phyloP scores from a whole-genome alignment of 1,140 invertebrate species.

The Drosophila bifasciata region DNA sequence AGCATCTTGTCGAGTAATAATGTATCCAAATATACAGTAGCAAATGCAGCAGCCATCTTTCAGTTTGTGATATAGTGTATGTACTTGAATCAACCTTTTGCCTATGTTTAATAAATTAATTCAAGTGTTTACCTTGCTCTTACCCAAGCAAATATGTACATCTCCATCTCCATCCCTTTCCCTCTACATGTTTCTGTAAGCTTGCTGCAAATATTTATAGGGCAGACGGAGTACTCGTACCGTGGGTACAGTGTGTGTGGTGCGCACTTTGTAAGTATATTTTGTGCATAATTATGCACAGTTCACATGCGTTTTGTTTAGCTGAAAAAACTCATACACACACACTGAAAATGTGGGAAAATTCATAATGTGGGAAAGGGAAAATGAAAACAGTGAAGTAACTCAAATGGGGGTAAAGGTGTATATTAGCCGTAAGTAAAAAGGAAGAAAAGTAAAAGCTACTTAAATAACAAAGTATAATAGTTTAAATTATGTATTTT shows the following conservation, averaged over 20 bases:
- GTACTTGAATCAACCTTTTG: neutral
- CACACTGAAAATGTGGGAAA: constrained; percentile 46
- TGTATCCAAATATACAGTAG: too few relatives aligned
- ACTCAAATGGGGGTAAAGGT: too few relatives aligned
- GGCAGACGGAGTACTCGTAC: constrained; percentile 13
- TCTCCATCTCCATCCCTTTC: constrained; percentile 18
- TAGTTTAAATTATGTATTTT: too few relatives aligned
- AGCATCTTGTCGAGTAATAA: too few relatives aligned
- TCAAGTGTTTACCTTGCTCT: constrained; percentile 13
- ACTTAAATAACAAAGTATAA: too few relatives aligned
- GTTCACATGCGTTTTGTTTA: constrained; percentile 67
- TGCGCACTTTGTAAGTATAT: constrained; percentile 26
- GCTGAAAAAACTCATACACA: constrained; percentile 32
- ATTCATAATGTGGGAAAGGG: constrained; percentile 8
- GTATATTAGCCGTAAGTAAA: too few relatives aligned
- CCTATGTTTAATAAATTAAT: constrained; percentile 18
- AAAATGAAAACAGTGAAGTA: neutral
- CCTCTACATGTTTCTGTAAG: constrained; percentile 11
- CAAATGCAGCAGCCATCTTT: neutral
- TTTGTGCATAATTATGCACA: constrained; percentile 72
- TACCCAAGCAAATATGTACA: neutral
- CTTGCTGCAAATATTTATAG: constrained; percentile 55
- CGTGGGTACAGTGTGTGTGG: constrained; percentile 15
- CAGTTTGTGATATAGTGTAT: too few relatives aligned
- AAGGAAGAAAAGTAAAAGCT: too few relatives aligned